These are phyloP conservation scores for Tetragonisca angustula DNA, from an alignment of 2,888 invertebrate species.

Conservation along the genomic window DNA sequence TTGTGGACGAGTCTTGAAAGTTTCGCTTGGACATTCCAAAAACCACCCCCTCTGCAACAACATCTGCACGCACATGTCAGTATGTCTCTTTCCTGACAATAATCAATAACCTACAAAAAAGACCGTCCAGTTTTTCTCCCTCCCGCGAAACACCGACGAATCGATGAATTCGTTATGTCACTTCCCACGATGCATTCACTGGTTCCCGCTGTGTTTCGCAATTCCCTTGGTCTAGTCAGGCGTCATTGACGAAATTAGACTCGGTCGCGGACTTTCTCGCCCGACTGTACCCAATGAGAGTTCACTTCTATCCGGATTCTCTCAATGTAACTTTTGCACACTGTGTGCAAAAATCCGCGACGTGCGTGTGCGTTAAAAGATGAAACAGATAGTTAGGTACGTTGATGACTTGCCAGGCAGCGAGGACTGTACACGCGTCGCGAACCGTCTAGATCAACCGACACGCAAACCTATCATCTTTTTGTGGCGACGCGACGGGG, in stretches of 20 bases:
- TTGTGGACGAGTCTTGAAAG: too few relatives aligned
- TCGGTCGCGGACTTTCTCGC: conserved; percentile 28
- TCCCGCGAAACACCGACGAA: neutral
- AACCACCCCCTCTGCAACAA: too few relatives aligned
- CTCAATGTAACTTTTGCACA: conserved; percentile 58
- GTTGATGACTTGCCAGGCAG: conserved; percentile 44
- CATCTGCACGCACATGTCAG: too few relatives aligned
- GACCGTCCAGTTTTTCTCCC: too few relatives aligned
- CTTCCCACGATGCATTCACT: neutral
- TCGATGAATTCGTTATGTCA: neutral
- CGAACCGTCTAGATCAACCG: neutral
- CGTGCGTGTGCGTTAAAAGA: conserved; percentile 21
- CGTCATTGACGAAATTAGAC: conserved; percentile 52
- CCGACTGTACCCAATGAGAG: conserved; percentile 37
- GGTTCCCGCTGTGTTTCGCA: neutral
- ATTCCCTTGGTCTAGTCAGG: conserved; percentile 1
- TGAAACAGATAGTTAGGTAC: conserved; percentile 40
- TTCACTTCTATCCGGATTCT: conserved; percentile 45
- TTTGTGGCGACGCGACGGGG: neutral
- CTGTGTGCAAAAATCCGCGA: conserved; percentile 55
- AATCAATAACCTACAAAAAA: too few relatives aligned
- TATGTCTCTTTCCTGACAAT: too few relatives aligned
- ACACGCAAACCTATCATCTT: neutral
- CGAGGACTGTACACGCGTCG: conserved; percentile 27
- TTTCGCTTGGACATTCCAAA: too few relatives aligned